A percentile compares a stretch with the other conserved stretches of the same genome.
Evolutionary conservation across 1,140 invertebrate genomes (phyloP).

Genomic region (Schlechtendalia chinensis): DNA sequence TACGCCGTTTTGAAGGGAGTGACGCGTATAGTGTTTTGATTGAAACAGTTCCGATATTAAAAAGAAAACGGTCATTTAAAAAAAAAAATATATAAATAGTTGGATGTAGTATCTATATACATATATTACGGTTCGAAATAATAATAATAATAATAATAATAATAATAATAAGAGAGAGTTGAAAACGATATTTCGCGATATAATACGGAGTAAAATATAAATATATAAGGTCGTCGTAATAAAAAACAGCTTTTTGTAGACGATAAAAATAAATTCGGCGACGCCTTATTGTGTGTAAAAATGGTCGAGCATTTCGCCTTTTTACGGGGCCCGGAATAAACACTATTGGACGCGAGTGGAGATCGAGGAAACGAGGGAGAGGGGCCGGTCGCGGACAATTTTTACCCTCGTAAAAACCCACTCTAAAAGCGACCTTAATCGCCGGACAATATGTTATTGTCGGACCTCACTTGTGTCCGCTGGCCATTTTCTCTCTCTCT

Average conservation of each 20-base stretch:
- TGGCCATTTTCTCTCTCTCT: neutral
- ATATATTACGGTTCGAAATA: conserved; percentile 22
- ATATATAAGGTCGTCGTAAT: conserved; percentile 40
- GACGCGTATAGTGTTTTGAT: neutral
- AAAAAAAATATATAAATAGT: too few relatives aligned
- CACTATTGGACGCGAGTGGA: neutral
- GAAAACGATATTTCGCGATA: conserved; percentile 38
- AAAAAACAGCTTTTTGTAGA: conserved; percentile 49
- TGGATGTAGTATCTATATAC: neutral
- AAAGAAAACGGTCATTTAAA: conserved; percentile 33
- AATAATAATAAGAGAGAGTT: conserved; percentile 18
- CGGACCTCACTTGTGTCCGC: conserved; percentile 17
- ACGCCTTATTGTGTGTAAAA: conserved; percentile 50
- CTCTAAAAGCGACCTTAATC: conserved; percentile 49
- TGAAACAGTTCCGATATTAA: conserved; percentile 42
- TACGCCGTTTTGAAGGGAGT: neutral
- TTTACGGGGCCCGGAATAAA: conserved; percentile 36
- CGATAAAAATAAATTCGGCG: conserved; percentile 47
- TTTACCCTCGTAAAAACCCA: conserved; percentile 48
- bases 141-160: conserved; percentile 9
- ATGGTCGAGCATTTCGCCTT: conserved; percentile 47
- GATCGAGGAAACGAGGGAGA: neutral
- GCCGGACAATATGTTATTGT: conserved; percentile 48
- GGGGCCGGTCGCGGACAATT: conserved; percentile 40
- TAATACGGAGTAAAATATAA: conserved; percentile 44